Evolutionary conservation across 2,888 invertebrate species (phyloP).

Genomic region (Sphaeridia pumilis): DNA sequence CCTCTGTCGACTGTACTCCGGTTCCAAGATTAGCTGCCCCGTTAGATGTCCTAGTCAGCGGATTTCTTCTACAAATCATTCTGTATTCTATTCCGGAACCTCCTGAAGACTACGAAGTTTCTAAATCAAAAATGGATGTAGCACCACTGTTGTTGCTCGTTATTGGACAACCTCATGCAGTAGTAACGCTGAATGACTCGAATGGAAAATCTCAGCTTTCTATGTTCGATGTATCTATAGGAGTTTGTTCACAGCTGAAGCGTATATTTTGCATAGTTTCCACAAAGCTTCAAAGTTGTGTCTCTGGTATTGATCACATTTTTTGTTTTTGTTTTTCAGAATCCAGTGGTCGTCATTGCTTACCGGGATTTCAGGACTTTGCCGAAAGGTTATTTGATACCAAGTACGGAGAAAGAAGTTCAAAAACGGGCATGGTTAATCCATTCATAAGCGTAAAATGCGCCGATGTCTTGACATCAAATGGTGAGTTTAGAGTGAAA

Average conservation of each 20-base stretch:
- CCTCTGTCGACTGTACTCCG: background rate
- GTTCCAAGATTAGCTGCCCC: constrained; percentile 9
- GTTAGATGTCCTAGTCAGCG: constrained; percentile 20
- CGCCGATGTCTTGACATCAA: constrained; percentile 43
- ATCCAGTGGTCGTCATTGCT: background rate
- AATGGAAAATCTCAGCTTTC: constrained; percentile 19
- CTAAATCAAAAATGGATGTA: too few species aligned
- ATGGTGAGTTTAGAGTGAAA: too few species aligned
- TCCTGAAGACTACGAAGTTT: background rate
- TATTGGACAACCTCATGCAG: constrained; percentile 22
- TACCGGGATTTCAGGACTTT: constrained; percentile 39
- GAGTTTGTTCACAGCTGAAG: too few species aligned
- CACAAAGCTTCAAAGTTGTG: background rate
- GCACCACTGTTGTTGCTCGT: constrained; percentile 15
- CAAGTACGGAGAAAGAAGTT: constrained; percentile 53
- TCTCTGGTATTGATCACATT: too few species aligned
- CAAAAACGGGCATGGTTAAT: constrained; percentile 61
- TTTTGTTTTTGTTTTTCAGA: constrained; percentile 7
- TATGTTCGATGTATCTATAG: constrained; percentile 20
- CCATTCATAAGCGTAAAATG: constrained; percentile 53
- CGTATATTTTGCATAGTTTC: background rate
- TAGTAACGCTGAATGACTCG: constrained; percentile 4
- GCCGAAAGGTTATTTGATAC: constrained; percentile 49
- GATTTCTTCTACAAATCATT: constrained; percentile 14
- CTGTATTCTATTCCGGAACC: constrained; percentile 15